phyloP scores from a whole-genome alignment of 2,797 vertebrate species.

The Telmatherina bonti region DNA sequence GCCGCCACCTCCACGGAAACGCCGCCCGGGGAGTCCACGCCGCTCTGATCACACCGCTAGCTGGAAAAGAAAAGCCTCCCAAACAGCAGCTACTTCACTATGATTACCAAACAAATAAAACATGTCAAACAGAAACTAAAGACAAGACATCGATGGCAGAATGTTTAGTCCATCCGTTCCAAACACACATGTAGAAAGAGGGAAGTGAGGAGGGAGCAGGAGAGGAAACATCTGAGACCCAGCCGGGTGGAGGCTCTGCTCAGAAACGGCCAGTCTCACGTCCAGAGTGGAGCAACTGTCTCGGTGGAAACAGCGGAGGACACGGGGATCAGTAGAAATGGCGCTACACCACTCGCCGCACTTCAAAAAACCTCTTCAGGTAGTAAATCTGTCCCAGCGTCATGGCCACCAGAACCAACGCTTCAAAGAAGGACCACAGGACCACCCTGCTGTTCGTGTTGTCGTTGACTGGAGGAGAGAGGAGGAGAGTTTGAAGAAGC shows the following conservation, averaged over 20 bases:
- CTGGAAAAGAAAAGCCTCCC: slow-evolving; percentile 31
- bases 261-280: slow-evolving; percentile 66
- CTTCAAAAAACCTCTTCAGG: slow-evolving; percentile 99
- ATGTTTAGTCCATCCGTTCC: slow-evolving; percentile 48
- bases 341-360: slow-evolving; percentile 95
- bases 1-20: slow-evolving; percentile 5
- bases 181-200: slow-evolving; percentile 59
- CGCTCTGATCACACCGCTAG: slow-evolving; percentile 15
- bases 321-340: slow-evolving; percentile 40
- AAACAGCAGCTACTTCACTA: slow-evolving; percentile 23
- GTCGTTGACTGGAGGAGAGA: slow-evolving; percentile 90
- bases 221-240: slow-evolving; percentile 60
- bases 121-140: slow-evolving; percentile 25
- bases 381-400: slow-evolving; percentile 99
- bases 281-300: slow-evolving; percentile 71
- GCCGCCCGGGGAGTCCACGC: slow-evolving; percentile 27
- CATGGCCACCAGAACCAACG: slow-evolving; percentile 98
- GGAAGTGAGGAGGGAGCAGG: slow-evolving; percentile 51
- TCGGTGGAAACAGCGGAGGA: slow-evolving; percentile 66
- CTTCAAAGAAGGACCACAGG: slow-evolving; percentile 99
- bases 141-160: slow-evolving; percentile 35
- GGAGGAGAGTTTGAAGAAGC: background rate
- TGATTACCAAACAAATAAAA: slow-evolving; percentile 37
- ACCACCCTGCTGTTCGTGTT: slow-evolving; percentile 99
- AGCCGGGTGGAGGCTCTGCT: slow-evolving; percentile 62